A percentile compares a stretch with the other conserved stretches of the same genome.
Evolutionary conservation across 1,140 invertebrate genomes (phyloP).

Genomic region (Drosophila pruinosa): DNA sequence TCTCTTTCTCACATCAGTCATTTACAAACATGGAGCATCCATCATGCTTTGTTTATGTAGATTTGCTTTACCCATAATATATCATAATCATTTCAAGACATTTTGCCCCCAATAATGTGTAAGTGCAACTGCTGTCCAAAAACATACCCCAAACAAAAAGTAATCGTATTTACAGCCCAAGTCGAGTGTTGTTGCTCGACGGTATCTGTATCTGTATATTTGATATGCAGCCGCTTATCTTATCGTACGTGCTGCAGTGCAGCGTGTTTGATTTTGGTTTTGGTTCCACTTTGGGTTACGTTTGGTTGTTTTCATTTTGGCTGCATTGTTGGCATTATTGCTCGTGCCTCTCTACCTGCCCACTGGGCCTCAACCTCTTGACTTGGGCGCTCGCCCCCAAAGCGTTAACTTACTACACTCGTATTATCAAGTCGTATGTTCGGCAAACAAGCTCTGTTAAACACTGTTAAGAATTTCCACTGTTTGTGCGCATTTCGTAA

Average conservation of each 20-base stretch:
- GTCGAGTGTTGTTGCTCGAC: too few relatives aligned
- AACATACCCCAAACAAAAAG: conserved; percentile 1
- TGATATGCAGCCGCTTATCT: conserved; percentile 47
- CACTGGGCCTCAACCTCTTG: conserved; percentile 31
- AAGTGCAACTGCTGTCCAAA: conserved; percentile 4
- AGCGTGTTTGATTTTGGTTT: conserved; percentile 36
- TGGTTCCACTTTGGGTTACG: conserved; percentile 4
- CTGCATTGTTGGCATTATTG: conserved; percentile 37
- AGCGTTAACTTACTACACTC: conserved; percentile 21
- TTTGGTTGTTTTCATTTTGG: too few relatives aligned
- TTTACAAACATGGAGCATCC: conserved; percentile 38
- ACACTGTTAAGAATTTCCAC: conserved; percentile 30
- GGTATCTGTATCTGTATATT: conserved; percentile 33
- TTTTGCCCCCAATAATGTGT: conserved; percentile 42
- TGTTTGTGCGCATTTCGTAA: conserved; percentile 58
- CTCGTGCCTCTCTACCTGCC: conserved; percentile 25
- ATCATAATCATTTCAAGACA: conserved; percentile 61
- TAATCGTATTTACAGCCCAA: conserved; percentile 12
- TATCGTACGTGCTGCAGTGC: conserved; percentile 45
- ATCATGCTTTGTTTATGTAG: conserved; percentile 73
- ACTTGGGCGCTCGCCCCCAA: conserved; percentile 7
- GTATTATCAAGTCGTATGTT: conserved; percentile 45
- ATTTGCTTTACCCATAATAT: conserved; percentile 70
- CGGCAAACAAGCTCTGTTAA: conserved; percentile 27
- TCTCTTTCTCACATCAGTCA: conserved; percentile 27